Evolutionary conservation across 2,113 vertebrate species (phyloP).

Genomic region (Fukomys damarensis): DNA sequence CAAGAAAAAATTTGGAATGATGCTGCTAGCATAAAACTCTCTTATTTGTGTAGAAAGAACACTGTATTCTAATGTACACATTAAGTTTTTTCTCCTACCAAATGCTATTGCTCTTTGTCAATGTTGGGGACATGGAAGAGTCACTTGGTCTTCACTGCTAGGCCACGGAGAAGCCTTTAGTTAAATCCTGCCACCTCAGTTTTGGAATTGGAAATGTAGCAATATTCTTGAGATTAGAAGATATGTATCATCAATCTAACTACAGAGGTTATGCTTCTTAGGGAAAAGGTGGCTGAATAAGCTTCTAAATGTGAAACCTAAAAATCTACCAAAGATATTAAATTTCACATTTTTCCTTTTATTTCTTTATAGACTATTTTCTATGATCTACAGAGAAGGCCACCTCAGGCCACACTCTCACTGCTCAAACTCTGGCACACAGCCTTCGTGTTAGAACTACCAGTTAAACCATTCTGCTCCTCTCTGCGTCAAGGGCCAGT

Average conservation of each 20-base stretch:
- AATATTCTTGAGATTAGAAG: neutral
- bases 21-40: neutral
- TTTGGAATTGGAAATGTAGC: neutral
- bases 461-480: neutral
- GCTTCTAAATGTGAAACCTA: conserved; percentile 19
- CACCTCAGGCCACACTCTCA: neutral
- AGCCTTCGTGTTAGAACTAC: neutral
- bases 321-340: conserved; percentile 50
- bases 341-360: neutral
- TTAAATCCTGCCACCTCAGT: neutral
- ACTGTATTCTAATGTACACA: neutral
- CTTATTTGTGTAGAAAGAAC: neutral
- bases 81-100: neutral
- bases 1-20: neutral
- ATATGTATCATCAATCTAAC: neutral
- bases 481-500: neutral
- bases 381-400: neutral
- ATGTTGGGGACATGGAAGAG: neutral
- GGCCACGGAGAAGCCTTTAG: neutral
- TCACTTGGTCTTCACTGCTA: neutral
- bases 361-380: conserved; percentile 3
- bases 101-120: neutral
- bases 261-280: neutral
- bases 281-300: neutral
- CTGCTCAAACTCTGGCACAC: neutral